Evolutionary conservation across 2,113 vertebrate genomes (phyloP).

Genomic region (Triplophysa dalaica): DNA sequence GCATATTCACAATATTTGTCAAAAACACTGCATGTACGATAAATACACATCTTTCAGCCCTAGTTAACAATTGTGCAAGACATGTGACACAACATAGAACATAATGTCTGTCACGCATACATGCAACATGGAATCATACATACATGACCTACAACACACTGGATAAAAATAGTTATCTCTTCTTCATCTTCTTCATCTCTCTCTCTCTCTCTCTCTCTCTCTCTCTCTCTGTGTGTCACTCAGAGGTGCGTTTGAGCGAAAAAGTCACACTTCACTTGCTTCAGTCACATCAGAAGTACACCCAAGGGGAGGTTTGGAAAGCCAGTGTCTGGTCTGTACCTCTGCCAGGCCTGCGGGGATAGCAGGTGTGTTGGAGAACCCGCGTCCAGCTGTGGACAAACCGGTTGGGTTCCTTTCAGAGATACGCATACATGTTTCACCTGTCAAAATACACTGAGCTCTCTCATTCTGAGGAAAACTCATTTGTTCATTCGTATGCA

Average conservation of each 20-base stretch:
- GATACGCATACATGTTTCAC: no score
- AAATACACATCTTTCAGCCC: not conserved
- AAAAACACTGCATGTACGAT: not conserved
- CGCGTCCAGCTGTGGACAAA: not conserved
- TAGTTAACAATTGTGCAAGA: not conserved
- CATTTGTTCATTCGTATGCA: no score
- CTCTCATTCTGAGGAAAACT: no score
- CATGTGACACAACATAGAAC: conserved; percentile 6
- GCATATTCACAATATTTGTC: no score
- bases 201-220: not conserved
- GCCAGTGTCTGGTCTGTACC: not conserved
- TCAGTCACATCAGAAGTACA: not conserved
- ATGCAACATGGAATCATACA: not conserved
- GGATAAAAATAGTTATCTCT: not conserved
- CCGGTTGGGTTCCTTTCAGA: no score
- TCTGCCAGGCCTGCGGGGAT: conserved; percentile 10
- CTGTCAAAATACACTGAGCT: no score
- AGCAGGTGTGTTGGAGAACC: conserved; percentile 10
- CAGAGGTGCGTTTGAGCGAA: conserved; percentile 7
- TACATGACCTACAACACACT: not conserved
- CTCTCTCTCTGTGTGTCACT: conserved; percentile 2
- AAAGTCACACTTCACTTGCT: conserved; percentile 15
- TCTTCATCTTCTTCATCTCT: not conserved
- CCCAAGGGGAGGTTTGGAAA: not conserved
- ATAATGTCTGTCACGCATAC: conserved; percentile 7